Percentiles rank a stretch among this genome's conserved stretches.
These are phyloP conservation scores for Dendronephthya gigantea DNA, from an alignment of 64 coral and sea anemone genomes.

Conservation along the genomic window DNA sequence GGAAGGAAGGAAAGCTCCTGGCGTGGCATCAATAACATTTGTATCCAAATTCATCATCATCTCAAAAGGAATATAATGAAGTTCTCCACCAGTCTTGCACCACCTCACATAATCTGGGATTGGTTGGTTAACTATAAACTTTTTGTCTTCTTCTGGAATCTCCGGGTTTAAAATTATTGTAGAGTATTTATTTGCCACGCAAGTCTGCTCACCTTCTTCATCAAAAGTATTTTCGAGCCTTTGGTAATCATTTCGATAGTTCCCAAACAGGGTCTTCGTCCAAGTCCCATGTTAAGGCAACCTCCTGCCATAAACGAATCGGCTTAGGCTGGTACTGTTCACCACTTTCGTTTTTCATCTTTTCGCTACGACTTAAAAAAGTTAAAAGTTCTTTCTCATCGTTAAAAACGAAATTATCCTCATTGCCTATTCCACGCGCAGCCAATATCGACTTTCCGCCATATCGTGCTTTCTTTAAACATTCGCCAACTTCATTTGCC, in stretches of 20 bases:
- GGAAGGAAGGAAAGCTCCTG: constrained; percentile 37
- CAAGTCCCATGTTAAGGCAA: not conserved
- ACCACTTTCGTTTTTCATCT: not conserved
- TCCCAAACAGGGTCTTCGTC: not conserved
- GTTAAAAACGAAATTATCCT: not conserved
- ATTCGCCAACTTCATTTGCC: not conserved
- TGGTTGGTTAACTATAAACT: constrained; percentile 19
- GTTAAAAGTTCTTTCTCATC: not conserved
- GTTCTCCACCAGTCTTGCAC: constrained; percentile 27
- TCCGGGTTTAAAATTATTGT: constrained; percentile 28
- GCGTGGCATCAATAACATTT: constrained; percentile 13
- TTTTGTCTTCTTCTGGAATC: not conserved
- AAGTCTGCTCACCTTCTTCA: not conserved
- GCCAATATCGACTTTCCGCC: not conserved
- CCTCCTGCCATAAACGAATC: not conserved
- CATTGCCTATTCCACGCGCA: not conserved
- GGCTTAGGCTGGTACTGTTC: not conserved
- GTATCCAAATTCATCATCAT: not conserved
- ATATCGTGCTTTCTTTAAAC: not conserved
- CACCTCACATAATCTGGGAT: constrained; percentile 45
- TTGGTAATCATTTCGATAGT: not conserved
- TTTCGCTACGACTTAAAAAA: not conserved
- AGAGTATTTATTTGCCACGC: constrained; percentile 2
- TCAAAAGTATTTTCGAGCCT: not conserved
- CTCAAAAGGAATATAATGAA: constrained; percentile 42